These are phyloP conservation scores for Oreohelix idahoensis DNA, from an alignment of 1,140 invertebrate species.

Conservation along the genomic window DNA sequence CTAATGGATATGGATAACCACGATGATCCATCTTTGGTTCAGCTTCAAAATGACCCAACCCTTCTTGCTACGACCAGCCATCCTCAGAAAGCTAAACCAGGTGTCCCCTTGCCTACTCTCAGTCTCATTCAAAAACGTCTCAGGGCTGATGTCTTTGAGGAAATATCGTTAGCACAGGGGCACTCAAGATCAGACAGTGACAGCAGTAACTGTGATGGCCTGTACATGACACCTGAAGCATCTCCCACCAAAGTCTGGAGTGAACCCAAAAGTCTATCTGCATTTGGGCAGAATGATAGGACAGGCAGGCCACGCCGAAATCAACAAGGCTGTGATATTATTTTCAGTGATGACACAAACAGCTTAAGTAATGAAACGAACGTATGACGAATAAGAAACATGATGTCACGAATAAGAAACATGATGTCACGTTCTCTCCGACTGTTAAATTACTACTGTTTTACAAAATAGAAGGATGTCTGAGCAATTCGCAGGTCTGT, in stretches of 20 bases:
- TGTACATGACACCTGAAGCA: slow-evolving; percentile 8
- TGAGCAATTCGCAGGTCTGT: no score
- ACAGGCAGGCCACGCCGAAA: background rate
- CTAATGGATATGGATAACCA: background rate
- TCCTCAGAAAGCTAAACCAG: background rate
- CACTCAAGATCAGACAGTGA: background rate
- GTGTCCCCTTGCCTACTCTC: background rate
- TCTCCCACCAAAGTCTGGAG: slow-evolving; percentile 9
- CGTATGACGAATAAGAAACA: no score
- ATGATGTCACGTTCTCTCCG: no score
- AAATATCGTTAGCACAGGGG: background rate
- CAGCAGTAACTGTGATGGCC: background rate
- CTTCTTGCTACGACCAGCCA: background rate
- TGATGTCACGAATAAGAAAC: no score
- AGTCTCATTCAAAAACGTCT: background rate
- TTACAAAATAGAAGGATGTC: no score
- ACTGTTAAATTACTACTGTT: no score
- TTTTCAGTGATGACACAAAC: background rate
- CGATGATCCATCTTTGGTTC: background rate
- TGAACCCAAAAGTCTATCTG: background rate
- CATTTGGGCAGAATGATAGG: background rate
- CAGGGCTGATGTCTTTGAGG: background rate
- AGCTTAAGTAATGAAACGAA: background rate
- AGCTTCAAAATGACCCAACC: background rate
- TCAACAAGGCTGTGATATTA: background rate